phyloP scores from a whole-genome alignment of 1,140 invertebrate species.

The Oscheius sp. region DNA sequence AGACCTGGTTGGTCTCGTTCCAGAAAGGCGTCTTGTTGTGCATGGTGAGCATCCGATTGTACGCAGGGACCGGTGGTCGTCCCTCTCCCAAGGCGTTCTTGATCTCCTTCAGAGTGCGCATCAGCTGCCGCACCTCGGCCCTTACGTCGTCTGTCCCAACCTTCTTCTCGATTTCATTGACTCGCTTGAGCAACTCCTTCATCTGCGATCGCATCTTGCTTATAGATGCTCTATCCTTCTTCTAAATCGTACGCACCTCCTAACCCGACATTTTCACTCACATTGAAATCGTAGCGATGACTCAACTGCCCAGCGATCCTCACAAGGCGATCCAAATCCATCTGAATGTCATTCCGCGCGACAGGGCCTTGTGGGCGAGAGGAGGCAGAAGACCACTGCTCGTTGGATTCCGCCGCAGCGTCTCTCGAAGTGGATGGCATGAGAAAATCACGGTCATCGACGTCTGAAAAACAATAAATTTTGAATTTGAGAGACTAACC shows the following conservation, averaged over 20 bases:
- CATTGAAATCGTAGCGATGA: not conserved
- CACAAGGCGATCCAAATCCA: constrained; percentile 15
- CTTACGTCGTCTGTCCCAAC: constrained; percentile 29
- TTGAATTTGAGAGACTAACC: constrained; percentile 5
- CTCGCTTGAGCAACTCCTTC: constrained; percentile 50
- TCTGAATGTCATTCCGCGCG: too few relatives aligned
- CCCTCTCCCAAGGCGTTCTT: constrained; percentile 35
- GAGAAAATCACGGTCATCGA: not conserved
- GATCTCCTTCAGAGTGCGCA: constrained; percentile 23
- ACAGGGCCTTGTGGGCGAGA: too few relatives aligned
- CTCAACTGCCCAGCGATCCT: constrained; percentile 18
- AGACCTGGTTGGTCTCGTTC: constrained; percentile 98
- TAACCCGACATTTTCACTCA: not conserved
- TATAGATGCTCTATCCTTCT: constrained; percentile 45
- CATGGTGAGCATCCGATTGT: constrained; percentile 79
- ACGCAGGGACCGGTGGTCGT: constrained; percentile 64
- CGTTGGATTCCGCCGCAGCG: not conserved
- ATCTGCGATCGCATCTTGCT: constrained; percentile 36
- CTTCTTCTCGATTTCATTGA: constrained; percentile 31
- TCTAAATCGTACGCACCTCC: too few relatives aligned
- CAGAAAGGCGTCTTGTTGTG: constrained; percentile 98
- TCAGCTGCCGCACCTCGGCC: constrained; percentile 28
- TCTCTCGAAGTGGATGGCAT: not conserved
- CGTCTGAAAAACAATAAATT: constrained; percentile 11
- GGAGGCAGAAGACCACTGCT: too few relatives aligned